Percentiles rank a stretch among this genome's conserved stretches.
Evolutionary conservation across 2,113 vertebrate species (phyloP).

Genomic region (Tyrannus savana): DNA sequence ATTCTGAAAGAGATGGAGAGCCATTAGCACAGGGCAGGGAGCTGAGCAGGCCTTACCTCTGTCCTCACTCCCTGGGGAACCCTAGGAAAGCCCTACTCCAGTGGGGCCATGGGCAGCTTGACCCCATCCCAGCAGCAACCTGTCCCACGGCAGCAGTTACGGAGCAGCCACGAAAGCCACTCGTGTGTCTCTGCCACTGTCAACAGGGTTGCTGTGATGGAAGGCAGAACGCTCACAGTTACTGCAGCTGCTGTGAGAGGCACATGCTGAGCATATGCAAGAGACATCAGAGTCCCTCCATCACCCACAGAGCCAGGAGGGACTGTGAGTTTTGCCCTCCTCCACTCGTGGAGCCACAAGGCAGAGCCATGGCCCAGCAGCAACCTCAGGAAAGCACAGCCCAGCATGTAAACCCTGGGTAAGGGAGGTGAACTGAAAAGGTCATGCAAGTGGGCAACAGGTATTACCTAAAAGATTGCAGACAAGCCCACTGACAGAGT

Average conservation of each 20-base stretch:
- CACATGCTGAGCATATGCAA: background rate
- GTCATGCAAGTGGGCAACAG: background rate
- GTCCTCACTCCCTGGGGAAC: background rate
- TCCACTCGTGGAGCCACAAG: background rate
- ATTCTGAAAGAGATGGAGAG: constrained; percentile 81
- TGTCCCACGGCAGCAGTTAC: background rate
- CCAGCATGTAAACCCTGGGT: background rate
- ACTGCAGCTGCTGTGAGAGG: background rate
- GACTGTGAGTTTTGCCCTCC: background rate
- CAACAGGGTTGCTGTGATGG: background rate
- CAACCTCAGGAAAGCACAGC: background rate
- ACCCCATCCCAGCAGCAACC: background rate
- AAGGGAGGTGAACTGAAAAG: background rate
- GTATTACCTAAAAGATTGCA: background rate
- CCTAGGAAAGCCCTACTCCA: background rate
- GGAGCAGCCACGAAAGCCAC: background rate
- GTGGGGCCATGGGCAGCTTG: background rate
- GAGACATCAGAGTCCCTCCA: background rate
- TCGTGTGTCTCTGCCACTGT: background rate
- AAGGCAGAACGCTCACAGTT: background rate
- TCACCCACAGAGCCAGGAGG: background rate
- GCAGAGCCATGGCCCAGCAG: background rate
- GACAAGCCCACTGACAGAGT: background rate
- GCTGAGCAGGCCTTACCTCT: background rate
- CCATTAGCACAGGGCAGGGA: constrained; percentile 35